Evolutionary conservation across 1,140 invertebrate genomes (phyloP), one percentile per base, ranked within the genome.

Genomic region (Mizuhopecten yessoensis): DNA sequence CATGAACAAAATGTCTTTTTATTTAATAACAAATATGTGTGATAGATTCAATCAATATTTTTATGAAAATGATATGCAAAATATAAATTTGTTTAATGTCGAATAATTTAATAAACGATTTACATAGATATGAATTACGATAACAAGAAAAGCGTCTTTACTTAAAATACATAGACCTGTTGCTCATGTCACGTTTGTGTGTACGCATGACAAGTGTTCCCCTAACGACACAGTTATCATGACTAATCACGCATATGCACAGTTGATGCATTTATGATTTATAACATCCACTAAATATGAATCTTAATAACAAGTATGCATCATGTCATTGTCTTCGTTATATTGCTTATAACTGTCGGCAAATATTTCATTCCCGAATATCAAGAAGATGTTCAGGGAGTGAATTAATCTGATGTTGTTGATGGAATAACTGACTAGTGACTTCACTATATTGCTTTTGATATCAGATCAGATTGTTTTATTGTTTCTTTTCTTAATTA

Each of bases 191-290:
- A 29, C 23, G 9, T 29, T 17, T 75, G 20, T 75, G 23, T 17
- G 45, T 75, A 45, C 9, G 42, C 9, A 23, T 75, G 57, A 75
- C 57, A 29, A 29, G 23, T n/a, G 9, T 75, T 5, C 23, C 0
- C n/a, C 23, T 75, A 75, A 75, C 57, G 57, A 75, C 57, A 75
- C 57, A 75, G 23, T 75, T 75, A 75, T 45, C 42, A 45, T 75
- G 57, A 75, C 57, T 75, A 75, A 75, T 75, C n/a, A 29, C n/a
- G 42, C 17, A 75, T n/a, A 75, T 75, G 57, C 57, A 75, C n/a
- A 75, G 23, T 7, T 75, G n/a, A 75, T 75, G 57, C 57, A 75
- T 29, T 5, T 75, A 7, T 75, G 57, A 75, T 75, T 75, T 29
- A 75, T 29, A 5, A 13, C 11, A 7, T 5, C n/a, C n/a, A 75